phyloP scores from a whole-genome alignment of 2,888 invertebrate genomes.

The Sicus ferrugineus region DNA sequence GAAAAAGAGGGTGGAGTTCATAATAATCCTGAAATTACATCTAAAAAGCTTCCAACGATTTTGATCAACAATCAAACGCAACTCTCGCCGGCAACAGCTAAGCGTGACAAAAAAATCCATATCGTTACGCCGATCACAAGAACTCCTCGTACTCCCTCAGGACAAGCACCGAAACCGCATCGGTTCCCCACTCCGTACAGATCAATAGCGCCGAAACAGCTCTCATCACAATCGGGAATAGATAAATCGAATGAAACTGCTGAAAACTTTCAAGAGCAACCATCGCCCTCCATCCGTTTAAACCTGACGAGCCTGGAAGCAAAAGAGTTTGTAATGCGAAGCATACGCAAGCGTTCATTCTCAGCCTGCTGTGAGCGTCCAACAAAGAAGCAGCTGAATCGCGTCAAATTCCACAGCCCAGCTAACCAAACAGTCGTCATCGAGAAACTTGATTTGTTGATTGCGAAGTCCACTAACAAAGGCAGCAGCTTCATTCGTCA shows the following conservation, averaged over 20 bases:
- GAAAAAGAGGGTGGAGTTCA: background rate
- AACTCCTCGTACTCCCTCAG: background rate
- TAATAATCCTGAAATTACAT: background rate
- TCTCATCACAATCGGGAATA: conserved; percentile 17
- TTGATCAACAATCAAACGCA: conserved; percentile 20
- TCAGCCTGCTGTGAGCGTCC: conserved; percentile 43
- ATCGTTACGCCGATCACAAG: conserved; percentile 31
- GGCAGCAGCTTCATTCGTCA: background rate
- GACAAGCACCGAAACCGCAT: conserved; percentile 35
- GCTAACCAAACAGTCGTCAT: conserved; percentile 47
- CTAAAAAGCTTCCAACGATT: conserved; percentile 31
- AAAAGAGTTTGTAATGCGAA: conserved; percentile 40
- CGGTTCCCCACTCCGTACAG: conserved; percentile 51
- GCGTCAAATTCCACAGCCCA: conserved; percentile 53
- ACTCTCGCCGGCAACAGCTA: background rate
- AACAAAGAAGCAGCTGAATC: conserved; percentile 15
- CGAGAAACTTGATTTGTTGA: conserved; percentile 46
- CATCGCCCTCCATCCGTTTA: background rate
- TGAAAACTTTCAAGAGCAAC: background rate
- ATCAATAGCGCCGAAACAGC: conserved; percentile 20
- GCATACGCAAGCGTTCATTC: conserved; percentile 53
- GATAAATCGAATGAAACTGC: conserved; percentile 16
- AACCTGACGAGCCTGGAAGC: conserved; percentile 39
- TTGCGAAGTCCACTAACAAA: conserved; percentile 40
- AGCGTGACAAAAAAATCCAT: background rate